phyloP scores from a whole-genome alignment of 2,113 vertebrate species.

The Pampusana beccarii region DNA sequence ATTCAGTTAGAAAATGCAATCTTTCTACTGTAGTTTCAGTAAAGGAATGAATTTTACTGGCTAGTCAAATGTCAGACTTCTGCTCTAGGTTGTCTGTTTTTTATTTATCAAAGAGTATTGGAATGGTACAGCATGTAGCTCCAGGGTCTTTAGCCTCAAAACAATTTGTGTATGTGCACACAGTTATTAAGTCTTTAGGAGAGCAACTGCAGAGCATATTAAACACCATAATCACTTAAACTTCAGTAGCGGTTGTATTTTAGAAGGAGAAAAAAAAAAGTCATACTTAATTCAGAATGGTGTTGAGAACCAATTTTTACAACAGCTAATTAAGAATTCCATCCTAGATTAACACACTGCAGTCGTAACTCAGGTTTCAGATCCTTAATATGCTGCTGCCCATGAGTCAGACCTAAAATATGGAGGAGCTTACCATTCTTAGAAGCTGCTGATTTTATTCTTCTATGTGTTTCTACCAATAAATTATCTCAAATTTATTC shows the following conservation, averaged over 20 bases:
- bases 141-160: not conserved
- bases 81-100: not conserved
- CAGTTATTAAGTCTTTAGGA: not conserved
- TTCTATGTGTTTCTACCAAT: not conserved
- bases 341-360: not conserved
- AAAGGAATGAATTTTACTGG: not conserved
- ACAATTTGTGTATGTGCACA: not conserved
- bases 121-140: not conserved
- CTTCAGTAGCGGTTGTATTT: not conserved
- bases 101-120: not conserved
- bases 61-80: not conserved
- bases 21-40: not conserved
- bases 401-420: not conserved
- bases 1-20: not conserved
- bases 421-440: not conserved
- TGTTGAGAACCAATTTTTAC: not conserved
- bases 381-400: not conserved
- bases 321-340: not conserved
- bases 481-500: not conserved
- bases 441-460: not conserved
- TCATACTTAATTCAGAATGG: not conserved
- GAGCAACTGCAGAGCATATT: fast-evolving
- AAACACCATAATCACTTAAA: not conserved
- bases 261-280: fast-evolving
- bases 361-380: not conserved